A percentile compares a stretch with the other conserved stretches of the same genome.
Evolutionary conservation across 2,888 invertebrate genomes (phyloP).

Genomic region (Chymomyza amoena): DNA sequence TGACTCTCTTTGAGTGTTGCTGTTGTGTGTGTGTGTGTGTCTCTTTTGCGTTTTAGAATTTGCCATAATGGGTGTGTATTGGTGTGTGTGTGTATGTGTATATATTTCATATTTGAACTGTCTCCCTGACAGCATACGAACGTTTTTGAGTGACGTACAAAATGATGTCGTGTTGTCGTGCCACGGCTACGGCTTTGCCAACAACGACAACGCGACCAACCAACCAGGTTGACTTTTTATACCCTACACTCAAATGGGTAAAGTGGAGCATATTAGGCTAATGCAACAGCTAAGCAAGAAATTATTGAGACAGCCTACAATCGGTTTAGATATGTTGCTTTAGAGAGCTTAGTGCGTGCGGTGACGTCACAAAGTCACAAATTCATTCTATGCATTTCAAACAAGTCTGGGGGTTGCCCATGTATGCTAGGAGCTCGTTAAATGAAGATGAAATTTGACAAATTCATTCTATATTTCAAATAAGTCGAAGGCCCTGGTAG

Average conservation of each 20-base stretch:
- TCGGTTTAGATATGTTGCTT: too few species aligned
- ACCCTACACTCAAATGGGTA: background rate
- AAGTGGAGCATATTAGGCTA: background rate
- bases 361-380: too few species aligned
- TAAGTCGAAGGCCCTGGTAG: too few species aligned
- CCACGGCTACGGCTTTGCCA: conserved; percentile 9
- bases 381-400: too few species aligned
- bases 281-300: too few species aligned
- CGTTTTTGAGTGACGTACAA: conserved; percentile 75
- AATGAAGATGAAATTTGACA: too few species aligned
- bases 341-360: too few species aligned
- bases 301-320: too few species aligned
- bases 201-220: conserved; percentile 19
- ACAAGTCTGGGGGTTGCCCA: too few species aligned
- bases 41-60: conserved; percentile 63
- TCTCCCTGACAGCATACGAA: conserved; percentile 68
- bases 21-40: conserved; percentile 37
- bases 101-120: conserved; percentile 69
- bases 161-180: conserved; percentile 75
- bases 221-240: conserved; percentile 59
- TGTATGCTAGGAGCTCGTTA: too few species aligned
- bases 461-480: too few species aligned
- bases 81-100: conserved; percentile 34
- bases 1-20: conserved; percentile 19
- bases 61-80: conserved; percentile 33